A percentile compares a stretch with the other conserved stretches of the same genome.
phyloP scores from a whole-genome alignment of 2,113 vertebrate genomes.

The Amblyopsis rosae region DNA sequence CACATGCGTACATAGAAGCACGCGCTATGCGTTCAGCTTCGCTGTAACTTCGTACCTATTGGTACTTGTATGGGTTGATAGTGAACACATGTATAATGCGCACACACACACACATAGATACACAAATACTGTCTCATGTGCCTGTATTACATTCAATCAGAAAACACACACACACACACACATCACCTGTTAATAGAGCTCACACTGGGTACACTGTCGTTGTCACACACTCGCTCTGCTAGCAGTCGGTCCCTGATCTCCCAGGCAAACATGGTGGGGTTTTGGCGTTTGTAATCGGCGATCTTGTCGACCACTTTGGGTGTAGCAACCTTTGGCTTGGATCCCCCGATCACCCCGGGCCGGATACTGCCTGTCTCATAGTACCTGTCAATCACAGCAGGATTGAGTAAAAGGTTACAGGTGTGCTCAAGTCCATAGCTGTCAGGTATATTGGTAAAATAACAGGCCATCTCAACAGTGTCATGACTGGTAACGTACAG shows the following conservation, averaged over 20 bases:
- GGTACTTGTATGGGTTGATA: too few species aligned
- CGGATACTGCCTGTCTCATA: slow-evolving; percentile 99
- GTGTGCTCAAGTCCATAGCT: too few species aligned
- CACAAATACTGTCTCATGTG: too few species aligned
- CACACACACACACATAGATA: background rate
- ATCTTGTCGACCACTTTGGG: slow-evolving; percentile 99
- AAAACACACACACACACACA: too few species aligned
- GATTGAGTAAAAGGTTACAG: background rate
- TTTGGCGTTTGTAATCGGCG: slow-evolving; percentile 99
- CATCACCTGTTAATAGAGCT: slow-evolving; percentile 97
- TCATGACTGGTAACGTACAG: too few species aligned
- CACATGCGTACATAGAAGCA: slow-evolving; percentile 6
- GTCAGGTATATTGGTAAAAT: too few species aligned
- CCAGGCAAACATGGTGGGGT: slow-evolving; percentile 99
- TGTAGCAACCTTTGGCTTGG: slow-evolving; percentile 99
- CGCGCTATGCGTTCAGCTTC: background rate
- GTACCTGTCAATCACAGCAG: slow-evolving; percentile 80
- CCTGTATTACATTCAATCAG: too few species aligned
- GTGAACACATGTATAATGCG: background rate
- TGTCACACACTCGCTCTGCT: slow-evolving; percentile 96
- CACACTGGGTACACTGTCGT: slow-evolving; percentile 97
- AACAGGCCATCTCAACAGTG: too few species aligned
- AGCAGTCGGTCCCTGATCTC: slow-evolving; percentile 97
- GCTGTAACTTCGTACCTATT: too few species aligned
- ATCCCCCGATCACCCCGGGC: slow-evolving; percentile 98